A percentile compares a stretch with the other conserved stretches of the same genome.
These are phyloP conservation scores for Climacteris rufus DNA, from an alignment of 2,113 vertebrate genomes.

Conservation along the genomic window DNA sequence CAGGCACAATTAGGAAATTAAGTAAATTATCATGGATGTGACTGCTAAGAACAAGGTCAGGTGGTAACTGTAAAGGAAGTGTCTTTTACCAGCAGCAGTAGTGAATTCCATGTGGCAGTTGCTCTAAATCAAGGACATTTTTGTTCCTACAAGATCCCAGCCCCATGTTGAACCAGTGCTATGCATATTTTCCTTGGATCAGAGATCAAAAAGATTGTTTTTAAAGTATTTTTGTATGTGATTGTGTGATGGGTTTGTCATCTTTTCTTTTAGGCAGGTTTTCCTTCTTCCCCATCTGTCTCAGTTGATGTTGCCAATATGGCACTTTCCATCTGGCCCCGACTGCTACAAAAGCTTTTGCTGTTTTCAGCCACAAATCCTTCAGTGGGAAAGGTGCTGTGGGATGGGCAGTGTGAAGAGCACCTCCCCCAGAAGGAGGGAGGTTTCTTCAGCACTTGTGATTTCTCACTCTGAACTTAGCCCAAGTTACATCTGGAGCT, in stretches of 20 bases:
- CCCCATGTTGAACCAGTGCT: neutral
- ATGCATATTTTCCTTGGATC: constrained; percentile 34
- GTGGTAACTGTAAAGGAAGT: neutral
- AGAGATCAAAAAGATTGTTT: constrained; percentile 52
- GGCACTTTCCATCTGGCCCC: constrained; percentile 62
- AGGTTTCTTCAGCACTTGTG: constrained; percentile 3
- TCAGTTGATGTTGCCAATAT: constrained; percentile 58
- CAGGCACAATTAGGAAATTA: neutral
- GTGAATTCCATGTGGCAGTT: neutral
- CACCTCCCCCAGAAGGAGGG: constrained; percentile 31
- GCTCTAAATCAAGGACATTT: neutral
- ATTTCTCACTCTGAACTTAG: constrained; percentile 33
- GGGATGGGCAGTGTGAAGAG: constrained; percentile 52
- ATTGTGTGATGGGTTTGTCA: constrained; percentile 42
- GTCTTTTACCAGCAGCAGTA: neutral
- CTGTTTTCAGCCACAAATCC: constrained; percentile 46
- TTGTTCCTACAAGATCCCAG: neutral
- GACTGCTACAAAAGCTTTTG: constrained; percentile 56
- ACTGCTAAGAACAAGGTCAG: neutral
- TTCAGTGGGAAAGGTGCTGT: constrained; percentile 26
- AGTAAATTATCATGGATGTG: neutral
- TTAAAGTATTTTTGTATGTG: constrained; percentile 39
- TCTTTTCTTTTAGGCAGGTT: constrained; percentile 52
- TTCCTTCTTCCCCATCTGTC: constrained; percentile 60
- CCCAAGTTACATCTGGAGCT: constrained; percentile 7